Evolutionary conservation across 2,113 vertebrate genomes (phyloP), one percentile per base, ranked within the genome.

Genomic region (Rhinopomastus cyanomelas): DNA sequence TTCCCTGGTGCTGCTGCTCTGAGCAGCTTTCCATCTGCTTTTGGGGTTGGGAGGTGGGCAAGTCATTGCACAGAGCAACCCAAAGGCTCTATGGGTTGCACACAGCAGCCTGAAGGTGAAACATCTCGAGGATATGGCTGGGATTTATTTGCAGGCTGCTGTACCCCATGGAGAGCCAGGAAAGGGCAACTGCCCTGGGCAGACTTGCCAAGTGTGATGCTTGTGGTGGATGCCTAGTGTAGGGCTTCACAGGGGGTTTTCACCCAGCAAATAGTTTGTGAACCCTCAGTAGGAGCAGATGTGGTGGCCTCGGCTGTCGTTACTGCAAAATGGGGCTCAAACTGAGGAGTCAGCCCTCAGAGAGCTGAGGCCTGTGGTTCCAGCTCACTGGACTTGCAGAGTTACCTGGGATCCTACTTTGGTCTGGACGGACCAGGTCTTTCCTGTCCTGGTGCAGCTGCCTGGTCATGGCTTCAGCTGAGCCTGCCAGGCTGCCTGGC

Each of bases 401-500:
- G 42, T 57, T 3, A 61, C 25, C 23, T 3, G 1, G 5, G 1
- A 1, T 26, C 29, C n/a, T 49, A 19, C 30, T 42, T 11, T 4
- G 30, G 16, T 68, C 20, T 49, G 62, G n/a, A 36, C 11, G 25
- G 53, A 9, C 12, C 59, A 7, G 30, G 25, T 55, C 42, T 51
- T 69, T 6, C 44, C 48, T 19, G 2, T 1, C 18, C 21, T 1
- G 4, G 32, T 6, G 13, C 42, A 17, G 32, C 27, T 37, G 20
- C 15, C 51, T 46, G 65, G 3, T 4, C 0, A 0, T 2, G 64
- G 32, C 60, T 6, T 11, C 22, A 53, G 36, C 55, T 32, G 55
- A 81, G 59, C 30, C 71, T 6, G 5, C 0, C 0, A 3, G 7
- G 16, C 16, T n/a, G 32, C 29, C 25, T 44, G 61, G n/a, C 49